Evolutionary conservation across 2,797 vertebrate species (phyloP).

Genomic region (Botia almorhae): DNA sequence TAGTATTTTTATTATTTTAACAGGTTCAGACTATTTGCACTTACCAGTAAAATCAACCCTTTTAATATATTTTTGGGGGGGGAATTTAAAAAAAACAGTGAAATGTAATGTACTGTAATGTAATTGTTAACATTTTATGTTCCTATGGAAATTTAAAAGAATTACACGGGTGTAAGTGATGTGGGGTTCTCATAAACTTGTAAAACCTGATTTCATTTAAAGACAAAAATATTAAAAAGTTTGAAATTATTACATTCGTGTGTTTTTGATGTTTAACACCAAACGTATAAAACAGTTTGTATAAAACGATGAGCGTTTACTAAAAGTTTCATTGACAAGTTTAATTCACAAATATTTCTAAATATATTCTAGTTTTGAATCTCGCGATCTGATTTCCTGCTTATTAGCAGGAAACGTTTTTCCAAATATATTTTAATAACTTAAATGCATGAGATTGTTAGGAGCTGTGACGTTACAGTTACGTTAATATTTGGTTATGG

Average conservation of each 20-base stretch:
- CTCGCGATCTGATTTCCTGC: too few species aligned
- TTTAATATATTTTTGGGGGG: too few species aligned
- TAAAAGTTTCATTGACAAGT: too few species aligned
- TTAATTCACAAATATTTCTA: too few species aligned
- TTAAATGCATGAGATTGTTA: too few species aligned
- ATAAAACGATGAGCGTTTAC: too few species aligned
- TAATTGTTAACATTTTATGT: not conserved
- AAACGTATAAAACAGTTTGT: too few species aligned
- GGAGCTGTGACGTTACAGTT: not conserved
- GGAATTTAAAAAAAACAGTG: too few species aligned
- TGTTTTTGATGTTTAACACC: not conserved
- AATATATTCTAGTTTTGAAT: too few species aligned
- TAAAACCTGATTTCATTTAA: not conserved
- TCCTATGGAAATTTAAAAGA: not conserved
- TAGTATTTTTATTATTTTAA: not conserved
- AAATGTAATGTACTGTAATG: too few species aligned
- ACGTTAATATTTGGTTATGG: not conserved
- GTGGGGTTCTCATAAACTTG: not conserved
- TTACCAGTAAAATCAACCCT: not conserved
- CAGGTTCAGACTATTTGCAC: not conserved
- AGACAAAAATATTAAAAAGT: not conserved
- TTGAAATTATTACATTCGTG: not conserved
- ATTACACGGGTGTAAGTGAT: not conserved
- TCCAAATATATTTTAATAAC: too few species aligned
- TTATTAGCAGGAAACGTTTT: too few species aligned